A percentile compares a stretch with the other conserved stretches of the same genome.
phyloP scores from a whole-genome alignment of 2,888 invertebrate genomes.

The Hipparchia semele region DNA sequence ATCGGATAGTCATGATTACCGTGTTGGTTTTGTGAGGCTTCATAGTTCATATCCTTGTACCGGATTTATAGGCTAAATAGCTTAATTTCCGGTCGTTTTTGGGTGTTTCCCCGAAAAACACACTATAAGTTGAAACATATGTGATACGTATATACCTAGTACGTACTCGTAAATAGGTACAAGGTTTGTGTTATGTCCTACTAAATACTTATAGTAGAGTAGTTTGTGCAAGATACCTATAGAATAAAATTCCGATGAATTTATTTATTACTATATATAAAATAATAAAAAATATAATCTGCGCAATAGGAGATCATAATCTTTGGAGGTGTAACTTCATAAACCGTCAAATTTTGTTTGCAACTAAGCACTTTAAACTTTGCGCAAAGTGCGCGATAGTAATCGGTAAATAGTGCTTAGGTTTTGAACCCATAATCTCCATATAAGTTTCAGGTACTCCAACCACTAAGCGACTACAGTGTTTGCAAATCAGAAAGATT shows the following conservation, averaged over 20 bases:
- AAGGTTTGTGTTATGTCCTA: too few species aligned
- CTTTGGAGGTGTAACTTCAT: too few species aligned
- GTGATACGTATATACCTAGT: too few species aligned
- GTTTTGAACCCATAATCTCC: neutral
- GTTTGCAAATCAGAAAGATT: slow-evolving; percentile 17
- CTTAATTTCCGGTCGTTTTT: slow-evolving; percentile 17
- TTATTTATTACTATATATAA: too few species aligned
- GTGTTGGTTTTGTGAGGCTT: slow-evolving; percentile 20
- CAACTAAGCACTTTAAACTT: too few species aligned
- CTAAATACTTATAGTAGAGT: too few species aligned
- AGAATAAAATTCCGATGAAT: too few species aligned
- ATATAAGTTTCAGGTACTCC: neutral
- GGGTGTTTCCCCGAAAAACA: slow-evolving; percentile 7
- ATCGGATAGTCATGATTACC: slow-evolving; percentile 24
- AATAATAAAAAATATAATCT: too few species aligned
- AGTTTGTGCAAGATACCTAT: too few species aligned
- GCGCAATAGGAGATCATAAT: too few species aligned
- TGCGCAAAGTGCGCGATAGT: neutral
- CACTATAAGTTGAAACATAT: neutral
- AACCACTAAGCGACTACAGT: neutral
- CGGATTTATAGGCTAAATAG: slow-evolving; percentile 11
- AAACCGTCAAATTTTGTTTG: too few species aligned
- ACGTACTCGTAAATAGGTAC: too few species aligned
- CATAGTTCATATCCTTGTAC: slow-evolving; percentile 8
- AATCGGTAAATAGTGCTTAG: neutral